phyloP scores from a whole-genome alignment of 2,888 invertebrate genomes.

The Gastrophysa polygoni region DNA sequence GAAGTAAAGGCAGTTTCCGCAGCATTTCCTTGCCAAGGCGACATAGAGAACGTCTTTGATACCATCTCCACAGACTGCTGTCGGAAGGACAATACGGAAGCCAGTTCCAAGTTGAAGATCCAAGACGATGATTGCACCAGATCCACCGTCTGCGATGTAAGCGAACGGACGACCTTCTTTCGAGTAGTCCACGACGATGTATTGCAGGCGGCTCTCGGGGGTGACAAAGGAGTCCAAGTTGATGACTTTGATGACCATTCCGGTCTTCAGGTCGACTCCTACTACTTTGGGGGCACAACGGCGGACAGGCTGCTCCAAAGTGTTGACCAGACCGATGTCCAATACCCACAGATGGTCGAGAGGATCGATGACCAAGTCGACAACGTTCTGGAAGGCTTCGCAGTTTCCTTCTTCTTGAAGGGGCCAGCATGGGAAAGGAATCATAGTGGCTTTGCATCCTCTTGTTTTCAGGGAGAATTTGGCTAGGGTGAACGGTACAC shows the following conservation, averaged over 20 bases:
- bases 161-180: slow-evolving; percentile 66
- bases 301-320: slow-evolving; percentile 67
- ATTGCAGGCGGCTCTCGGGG: slow-evolving; percentile 67
- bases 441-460: slow-evolving; percentile 60
- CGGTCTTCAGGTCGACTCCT: slow-evolving; percentile 46
- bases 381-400: slow-evolving; percentile 70
- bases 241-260: slow-evolving; percentile 67
- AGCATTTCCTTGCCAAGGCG: slow-evolving; percentile 60
- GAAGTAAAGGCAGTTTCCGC: slow-evolving; percentile 62
- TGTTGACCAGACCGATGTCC: slow-evolving; percentile 73
- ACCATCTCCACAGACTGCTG: slow-evolving; percentile 58
- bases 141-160: slow-evolving; percentile 73
- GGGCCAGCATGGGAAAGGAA: slow-evolving; percentile 69
- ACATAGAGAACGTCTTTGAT: slow-evolving; percentile 66
- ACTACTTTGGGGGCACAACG: slow-evolving; percentile 72
- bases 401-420: slow-evolving; percentile 70
- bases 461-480: slow-evolving; percentile 59
- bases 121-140: slow-evolving; percentile 70
- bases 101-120: slow-evolving; percentile 67
- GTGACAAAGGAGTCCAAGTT: slow-evolving; percentile 61
- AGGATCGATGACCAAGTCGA: slow-evolving; percentile 67
- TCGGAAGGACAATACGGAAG: slow-evolving; percentile 69
- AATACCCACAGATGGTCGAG: slow-evolving; percentile 75
- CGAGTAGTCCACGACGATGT: slow-evolving; percentile 71
- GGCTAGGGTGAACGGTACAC: slow-evolving; percentile 72